Percentiles rank a stretch among this genome's conserved stretches.
phyloP scores from a whole-genome alignment of 2,888 invertebrate genomes.

The Hyalella azteca region DNA sequence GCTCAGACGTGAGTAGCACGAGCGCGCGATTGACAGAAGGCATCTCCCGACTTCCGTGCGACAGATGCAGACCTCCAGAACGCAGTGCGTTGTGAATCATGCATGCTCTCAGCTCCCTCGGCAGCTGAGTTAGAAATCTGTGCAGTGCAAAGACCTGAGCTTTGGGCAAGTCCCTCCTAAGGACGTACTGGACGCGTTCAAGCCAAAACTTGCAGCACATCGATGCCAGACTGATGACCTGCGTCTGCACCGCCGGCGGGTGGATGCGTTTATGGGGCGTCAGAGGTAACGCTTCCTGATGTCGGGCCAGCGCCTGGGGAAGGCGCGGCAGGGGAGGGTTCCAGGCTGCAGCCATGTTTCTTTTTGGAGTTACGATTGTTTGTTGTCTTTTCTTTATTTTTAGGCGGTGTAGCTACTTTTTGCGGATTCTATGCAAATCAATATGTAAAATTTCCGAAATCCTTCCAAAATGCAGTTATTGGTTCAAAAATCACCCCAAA shows the following conservation, averaged over 20 bases:
- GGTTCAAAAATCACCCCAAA: too few species aligned
- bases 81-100: conserved; percentile 56
- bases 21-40: conserved; percentile 52
- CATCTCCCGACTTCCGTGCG: conserved; percentile 52
- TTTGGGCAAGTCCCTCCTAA: conserved; percentile 51
- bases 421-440: too few species aligned
- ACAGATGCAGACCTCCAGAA: conserved; percentile 53
- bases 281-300: conserved; percentile 51
- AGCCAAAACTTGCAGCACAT: conserved; percentile 58
- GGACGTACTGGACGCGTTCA: conserved; percentile 48
- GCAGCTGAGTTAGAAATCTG: conserved; percentile 50
- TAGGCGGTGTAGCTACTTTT: too few species aligned
- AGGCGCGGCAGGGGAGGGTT: conserved; percentile 44
- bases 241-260: conserved; percentile 40
- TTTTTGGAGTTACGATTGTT: too few species aligned
- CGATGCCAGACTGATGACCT: conserved; percentile 45
- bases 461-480: too few species aligned
- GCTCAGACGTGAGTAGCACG: conserved; percentile 51
- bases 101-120: conserved; percentile 47
- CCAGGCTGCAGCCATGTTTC: conserved; percentile 12
- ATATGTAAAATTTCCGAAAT: too few species aligned
- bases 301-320: conserved; percentile 49
- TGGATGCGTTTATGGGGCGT: conserved; percentile 39
- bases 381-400: too few species aligned
- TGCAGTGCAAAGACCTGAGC: conserved; percentile 49